Evolutionary conservation across 2,888 invertebrate genomes (phyloP).

Genomic region (Liodrosophila aerea): DNA sequence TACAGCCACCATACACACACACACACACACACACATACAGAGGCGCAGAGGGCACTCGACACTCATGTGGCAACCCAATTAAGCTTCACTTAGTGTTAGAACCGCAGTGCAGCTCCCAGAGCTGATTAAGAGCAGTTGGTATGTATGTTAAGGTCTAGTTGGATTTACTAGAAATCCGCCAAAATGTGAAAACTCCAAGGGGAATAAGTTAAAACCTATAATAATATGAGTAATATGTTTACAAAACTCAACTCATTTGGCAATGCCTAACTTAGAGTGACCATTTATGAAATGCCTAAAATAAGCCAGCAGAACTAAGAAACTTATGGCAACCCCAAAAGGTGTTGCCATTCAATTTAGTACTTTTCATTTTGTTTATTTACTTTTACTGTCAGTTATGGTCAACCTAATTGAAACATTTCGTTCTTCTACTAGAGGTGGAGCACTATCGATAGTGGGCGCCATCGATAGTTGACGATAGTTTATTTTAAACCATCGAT

Average conservation of each 20-base stretch:
- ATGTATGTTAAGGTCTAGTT: not conserved
- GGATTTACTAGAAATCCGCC: conserved; percentile 1
- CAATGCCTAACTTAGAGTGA: too few species aligned
- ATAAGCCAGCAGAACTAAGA: too few species aligned
- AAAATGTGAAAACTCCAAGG: conserved; percentile 4
- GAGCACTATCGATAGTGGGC: too few species aligned
- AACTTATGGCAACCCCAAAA: too few species aligned
- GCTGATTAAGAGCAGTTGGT: conserved; percentile 49
- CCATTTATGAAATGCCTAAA: too few species aligned
- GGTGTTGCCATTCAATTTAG: too few species aligned
- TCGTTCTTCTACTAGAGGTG: not conserved
- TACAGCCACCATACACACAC: conserved; percentile 18
- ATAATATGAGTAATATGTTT: too few species aligned
- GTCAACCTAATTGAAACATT: not conserved
- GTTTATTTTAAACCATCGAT: too few species aligned
- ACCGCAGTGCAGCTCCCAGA: conserved; percentile 37
- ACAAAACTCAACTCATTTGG: too few species aligned
- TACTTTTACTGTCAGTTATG: too few species aligned
- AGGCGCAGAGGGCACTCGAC: conserved; percentile 25
- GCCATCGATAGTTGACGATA: too few species aligned
- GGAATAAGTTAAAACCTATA: conserved; percentile 6
- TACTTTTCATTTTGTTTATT: too few species aligned
- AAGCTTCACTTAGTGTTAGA: conserved; percentile 48
- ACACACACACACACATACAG: conserved; percentile 7
- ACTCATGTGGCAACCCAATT: conserved; percentile 59